Conservation (phyloP, 2,113 vertebrate genomes). For the Tor tambroides region DNA sequence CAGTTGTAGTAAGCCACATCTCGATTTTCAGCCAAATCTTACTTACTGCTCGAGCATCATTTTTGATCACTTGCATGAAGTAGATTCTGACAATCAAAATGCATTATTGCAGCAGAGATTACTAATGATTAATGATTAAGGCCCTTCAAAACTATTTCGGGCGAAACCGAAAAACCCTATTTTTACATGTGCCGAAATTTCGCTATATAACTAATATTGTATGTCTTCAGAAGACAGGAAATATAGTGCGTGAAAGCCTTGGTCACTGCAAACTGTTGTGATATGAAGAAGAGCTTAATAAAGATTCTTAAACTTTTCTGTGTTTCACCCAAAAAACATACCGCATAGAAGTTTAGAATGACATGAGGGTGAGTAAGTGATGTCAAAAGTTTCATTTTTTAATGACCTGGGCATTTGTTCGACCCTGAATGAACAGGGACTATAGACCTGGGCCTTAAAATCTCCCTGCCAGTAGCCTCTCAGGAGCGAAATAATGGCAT, state of each 20-base stretch:
- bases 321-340: not conserved
- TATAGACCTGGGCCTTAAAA: slow-evolving; percentile 76
- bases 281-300: not conserved
- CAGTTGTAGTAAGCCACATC: too few relatives aligned
- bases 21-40: too few relatives aligned
- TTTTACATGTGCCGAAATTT: not conserved
- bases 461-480: slow-evolving; percentile 79
- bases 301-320: not conserved
- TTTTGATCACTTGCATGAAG: not conserved
- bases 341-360: not conserved
- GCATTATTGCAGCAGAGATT: not conserved
- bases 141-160: not conserved
- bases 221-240: not conserved
- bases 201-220: not conserved
- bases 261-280: not conserved
- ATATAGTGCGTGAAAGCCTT: not conserved
- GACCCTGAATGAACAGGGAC: slow-evolving; percentile 76
- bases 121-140: not conserved
- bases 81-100: not conserved
- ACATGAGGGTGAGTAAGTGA: slow-evolving; percentile 28
- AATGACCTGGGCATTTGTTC: slow-evolving; percentile 78
- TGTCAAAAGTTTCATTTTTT: slow-evolving; percentile 67
- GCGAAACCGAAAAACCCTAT: not conserved
- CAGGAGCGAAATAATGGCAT: slow-evolving; percentile 90
- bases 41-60: too few relatives aligned